Evolutionary conservation across 2,113 vertebrate species (phyloP).

Genomic region (Rattus rattus): DNA sequence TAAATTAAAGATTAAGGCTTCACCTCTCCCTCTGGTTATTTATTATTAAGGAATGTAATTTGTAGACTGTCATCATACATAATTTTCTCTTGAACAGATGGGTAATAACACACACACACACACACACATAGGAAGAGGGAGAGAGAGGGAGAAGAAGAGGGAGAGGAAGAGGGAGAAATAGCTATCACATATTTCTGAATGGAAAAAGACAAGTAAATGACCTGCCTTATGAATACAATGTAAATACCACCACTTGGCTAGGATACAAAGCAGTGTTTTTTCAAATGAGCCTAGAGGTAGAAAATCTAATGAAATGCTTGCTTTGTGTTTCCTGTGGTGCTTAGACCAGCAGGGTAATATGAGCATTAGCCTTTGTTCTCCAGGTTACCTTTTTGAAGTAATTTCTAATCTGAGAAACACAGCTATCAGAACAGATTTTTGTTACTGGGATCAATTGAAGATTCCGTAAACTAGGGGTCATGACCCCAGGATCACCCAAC

Average conservation of each 20-base stretch:
- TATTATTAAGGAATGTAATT: constrained; percentile 73
- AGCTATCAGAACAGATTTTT: background rate
- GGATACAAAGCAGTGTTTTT: constrained; percentile 6
- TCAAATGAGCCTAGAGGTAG: background rate
- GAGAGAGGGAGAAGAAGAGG: too few species aligned
- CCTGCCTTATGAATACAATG: background rate
- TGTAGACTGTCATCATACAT: constrained; percentile 52
- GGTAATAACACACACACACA: constrained; percentile 53
- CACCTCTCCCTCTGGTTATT: constrained; percentile 52
- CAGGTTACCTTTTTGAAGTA: background rate
- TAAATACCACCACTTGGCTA: constrained; percentile 45
- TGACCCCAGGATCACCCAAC: background rate
- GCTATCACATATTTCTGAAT: constrained; percentile 1
- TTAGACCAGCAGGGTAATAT: background rate
- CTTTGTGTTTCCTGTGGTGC: constrained; percentile 11
- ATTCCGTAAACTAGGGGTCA: background rate
- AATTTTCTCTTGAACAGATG: constrained; percentile 63
- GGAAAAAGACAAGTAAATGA: constrained; percentile 43
- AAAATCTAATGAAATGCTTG: constrained; percentile 18
- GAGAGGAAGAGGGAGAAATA: too few species aligned
- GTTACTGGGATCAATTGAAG: background rate
- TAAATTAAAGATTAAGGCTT: constrained; percentile 60
- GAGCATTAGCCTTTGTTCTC: background rate
- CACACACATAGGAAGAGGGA: background rate
- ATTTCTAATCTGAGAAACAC: constrained; percentile 21